Evolutionary conservation across 2,113 vertebrate genomes (phyloP).

Genomic region (Ceyx margarethae): DNA sequence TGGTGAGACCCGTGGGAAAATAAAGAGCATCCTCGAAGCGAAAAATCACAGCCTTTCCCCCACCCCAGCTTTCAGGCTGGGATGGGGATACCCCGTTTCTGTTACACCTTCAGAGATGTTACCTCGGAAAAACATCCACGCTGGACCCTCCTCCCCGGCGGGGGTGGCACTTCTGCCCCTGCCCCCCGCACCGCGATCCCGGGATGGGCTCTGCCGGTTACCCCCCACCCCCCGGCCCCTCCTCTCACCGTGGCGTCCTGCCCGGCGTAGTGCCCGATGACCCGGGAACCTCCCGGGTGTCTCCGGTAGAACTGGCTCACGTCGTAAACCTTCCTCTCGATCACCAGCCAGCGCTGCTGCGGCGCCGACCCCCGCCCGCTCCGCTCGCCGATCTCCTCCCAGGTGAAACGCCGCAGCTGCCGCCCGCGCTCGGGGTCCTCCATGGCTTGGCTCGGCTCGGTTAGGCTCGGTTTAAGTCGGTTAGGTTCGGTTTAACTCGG

Average conservation of each 20-base stretch:
- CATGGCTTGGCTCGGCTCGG: not conserved
- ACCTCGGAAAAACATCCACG: not conserved
- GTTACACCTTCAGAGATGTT: not conserved
- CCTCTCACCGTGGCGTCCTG: slow-evolving; percentile 65
- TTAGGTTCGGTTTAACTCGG: not conserved
- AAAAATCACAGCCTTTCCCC: too few relatives aligned
- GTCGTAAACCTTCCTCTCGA: slow-evolving; percentile 66
- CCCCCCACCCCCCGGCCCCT: too few relatives aligned
- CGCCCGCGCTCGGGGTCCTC: not conserved
- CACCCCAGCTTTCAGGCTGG: not conserved
- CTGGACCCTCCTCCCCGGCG: not conserved
- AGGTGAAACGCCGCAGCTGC: not conserved
- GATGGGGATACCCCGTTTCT: not conserved
- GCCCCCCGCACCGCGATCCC: not conserved
- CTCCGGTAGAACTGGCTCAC: slow-evolving; percentile 39
- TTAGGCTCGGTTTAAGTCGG: too few relatives aligned
- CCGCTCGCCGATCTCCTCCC: not conserved
- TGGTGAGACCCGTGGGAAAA: not conserved
- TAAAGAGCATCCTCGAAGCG: not conserved
- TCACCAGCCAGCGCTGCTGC: slow-evolving; percentile 44
- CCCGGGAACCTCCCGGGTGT: slow-evolving; percentile 57
- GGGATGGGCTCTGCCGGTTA: too few relatives aligned
- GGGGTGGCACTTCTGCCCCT: not conserved
- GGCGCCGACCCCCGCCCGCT: not conserved
- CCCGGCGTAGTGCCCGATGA: slow-evolving; percentile 60